Percentiles rank a stretch among this genome's conserved stretches.
phyloP scores from a whole-genome alignment of 2,113 vertebrate species.

The Ammodytes marinus region DNA sequence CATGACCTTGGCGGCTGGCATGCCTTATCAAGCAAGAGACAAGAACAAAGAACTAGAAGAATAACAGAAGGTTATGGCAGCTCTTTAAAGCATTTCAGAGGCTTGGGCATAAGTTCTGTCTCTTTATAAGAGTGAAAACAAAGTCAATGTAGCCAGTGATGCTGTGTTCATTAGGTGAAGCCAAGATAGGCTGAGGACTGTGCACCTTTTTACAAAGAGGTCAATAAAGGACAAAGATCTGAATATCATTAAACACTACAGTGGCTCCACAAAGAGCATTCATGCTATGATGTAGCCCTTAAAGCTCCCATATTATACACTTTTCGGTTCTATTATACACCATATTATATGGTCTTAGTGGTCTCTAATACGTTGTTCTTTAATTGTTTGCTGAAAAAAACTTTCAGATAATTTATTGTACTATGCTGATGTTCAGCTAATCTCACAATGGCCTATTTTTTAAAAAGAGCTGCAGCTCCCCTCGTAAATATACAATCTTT shows the following conservation, averaged over 20 bases:
- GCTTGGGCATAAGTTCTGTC: constrained; percentile 78
- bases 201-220: constrained; percentile 73
- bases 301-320: too few species aligned
- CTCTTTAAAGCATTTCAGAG: constrained; percentile 79
- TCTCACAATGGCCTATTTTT: too few species aligned
- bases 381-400: too few species aligned
- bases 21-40: constrained; percentile 82
- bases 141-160: constrained; percentile 68
- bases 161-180: constrained; percentile 76
- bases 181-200: constrained; percentile 62
- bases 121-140: constrained; percentile 75
- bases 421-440: too few species aligned
- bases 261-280: constrained; percentile 44
- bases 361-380: too few species aligned
- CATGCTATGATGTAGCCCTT: constrained; percentile 15
- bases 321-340: too few species aligned
- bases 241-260: constrained; percentile 69
- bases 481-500: too few species aligned
- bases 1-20: constrained; percentile 83
- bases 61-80: constrained; percentile 85
- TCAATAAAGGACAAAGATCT: constrained; percentile 78
- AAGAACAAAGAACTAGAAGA: constrained; percentile 81
- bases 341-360: too few species aligned
- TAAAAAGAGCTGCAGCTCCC: too few species aligned
- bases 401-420: too few species aligned